phyloP scores from a whole-genome alignment of 2,797 vertebrate species.

The Schizopygopsis malacanthus region DNA sequence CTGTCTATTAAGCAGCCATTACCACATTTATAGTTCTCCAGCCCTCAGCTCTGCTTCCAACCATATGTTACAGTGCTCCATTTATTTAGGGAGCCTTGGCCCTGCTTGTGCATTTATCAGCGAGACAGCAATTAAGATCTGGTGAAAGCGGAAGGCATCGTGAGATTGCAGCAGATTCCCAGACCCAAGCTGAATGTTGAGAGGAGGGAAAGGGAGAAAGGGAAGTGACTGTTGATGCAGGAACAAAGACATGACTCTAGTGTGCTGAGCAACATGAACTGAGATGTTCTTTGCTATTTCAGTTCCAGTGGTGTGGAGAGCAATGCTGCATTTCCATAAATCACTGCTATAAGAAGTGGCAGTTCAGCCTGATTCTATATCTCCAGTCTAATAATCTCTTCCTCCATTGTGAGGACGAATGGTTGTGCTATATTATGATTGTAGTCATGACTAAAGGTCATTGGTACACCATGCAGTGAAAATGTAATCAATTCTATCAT shows the following conservation, averaged over 20 bases:
- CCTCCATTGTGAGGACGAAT: background rate
- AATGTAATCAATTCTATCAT: background rate
- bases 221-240: constrained; percentile 37
- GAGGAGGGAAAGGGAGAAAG: constrained; percentile 22
- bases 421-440: background rate
- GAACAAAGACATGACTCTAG: constrained; percentile 20
- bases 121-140: constrained; percentile 52
- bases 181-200: constrained; percentile 7
- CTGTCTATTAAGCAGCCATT: constrained; percentile 51
- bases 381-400: background rate
- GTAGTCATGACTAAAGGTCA: background rate
- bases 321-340: background rate
- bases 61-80: constrained; percentile 44
- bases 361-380: background rate
- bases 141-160: constrained; percentile 30
- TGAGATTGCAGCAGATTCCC: constrained; percentile 47
- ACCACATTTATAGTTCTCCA: constrained; percentile 45
- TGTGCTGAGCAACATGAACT: constrained; percentile 30
- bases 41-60: constrained; percentile 17
- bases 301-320: background rate
- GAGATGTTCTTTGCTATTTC: constrained; percentile 20
- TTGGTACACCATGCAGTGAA: background rate
- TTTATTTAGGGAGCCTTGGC: constrained; percentile 35
- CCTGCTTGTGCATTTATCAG: constrained; percentile 49
- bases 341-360: background rate